Percentiles rank a stretch among this genome's conserved stretches.
Evolutionary conservation across 2,797 vertebrate species (phyloP).

Genomic region (Onychomys torridus): DNA sequence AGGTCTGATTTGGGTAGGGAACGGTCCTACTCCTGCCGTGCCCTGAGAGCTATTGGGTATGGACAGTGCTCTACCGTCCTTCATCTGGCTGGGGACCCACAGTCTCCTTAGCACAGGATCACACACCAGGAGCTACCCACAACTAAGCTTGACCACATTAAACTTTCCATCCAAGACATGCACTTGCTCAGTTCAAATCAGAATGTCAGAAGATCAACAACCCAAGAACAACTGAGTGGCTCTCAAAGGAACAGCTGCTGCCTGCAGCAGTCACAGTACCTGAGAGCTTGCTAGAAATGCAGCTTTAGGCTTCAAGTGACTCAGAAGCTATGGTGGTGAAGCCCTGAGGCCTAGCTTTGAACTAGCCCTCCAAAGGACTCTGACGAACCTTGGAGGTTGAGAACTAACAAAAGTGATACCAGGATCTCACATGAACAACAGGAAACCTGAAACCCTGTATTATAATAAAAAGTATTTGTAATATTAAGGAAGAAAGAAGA

Average conservation of each 20-base stretch:
- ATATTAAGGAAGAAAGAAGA: neutral
- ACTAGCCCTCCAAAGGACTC: neutral
- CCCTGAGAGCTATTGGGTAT: neutral
- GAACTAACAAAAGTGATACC: neutral
- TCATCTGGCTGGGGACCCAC: too few species aligned
- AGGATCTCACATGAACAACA: neutral
- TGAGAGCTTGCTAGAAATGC: neutral
- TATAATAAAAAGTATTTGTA: neutral
- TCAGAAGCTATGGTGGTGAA: neutral
- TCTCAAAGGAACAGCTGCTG: neutral
- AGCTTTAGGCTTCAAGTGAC: neutral
- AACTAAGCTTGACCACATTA: neutral
- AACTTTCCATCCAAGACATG: neutral
- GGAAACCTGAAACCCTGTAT: neutral
- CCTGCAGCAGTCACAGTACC: neutral
- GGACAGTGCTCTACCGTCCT: accelerated
- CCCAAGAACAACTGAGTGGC: neutral
- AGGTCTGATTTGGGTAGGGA: neutral
- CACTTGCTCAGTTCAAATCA: neutral
- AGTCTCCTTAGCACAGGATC: accelerated
- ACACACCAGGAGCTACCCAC: neutral
- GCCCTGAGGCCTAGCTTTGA: neutral
- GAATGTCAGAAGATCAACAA: neutral
- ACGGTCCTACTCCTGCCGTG: neutral
- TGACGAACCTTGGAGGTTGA: neutral